These are phyloP conservation scores for Heliconius charithonia DNA, from an alignment of 2,888 invertebrate species.

Conservation along the genomic window DNA sequence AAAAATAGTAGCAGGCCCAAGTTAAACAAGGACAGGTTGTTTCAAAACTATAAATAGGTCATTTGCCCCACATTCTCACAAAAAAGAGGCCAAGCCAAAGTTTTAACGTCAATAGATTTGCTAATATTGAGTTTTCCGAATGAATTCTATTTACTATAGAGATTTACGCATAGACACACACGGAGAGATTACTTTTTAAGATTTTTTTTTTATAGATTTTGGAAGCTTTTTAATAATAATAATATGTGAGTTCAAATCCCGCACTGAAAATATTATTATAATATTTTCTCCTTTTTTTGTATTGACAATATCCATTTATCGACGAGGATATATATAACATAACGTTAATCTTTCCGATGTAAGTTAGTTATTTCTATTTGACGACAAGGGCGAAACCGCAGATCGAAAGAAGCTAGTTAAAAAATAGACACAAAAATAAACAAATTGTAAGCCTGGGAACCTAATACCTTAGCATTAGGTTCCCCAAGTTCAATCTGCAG, in stretches of 20 bases:
- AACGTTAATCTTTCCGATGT: no score
- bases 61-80: background rate
- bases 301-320: no score
- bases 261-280: no score
- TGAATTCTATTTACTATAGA: background rate
- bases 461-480: background rate
- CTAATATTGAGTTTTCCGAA: background rate
- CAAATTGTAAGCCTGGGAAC: background rate
- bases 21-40: background rate
- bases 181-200: no score
- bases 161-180: background rate
- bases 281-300: no score
- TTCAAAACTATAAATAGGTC: constrained; percentile 9
- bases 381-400: no score
- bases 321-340: no score
- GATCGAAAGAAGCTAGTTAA: background rate
- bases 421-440: background rate
- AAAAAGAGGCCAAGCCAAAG: background rate
- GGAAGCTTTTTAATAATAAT: no score
- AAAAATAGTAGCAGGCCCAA: background rate
- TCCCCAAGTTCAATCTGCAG: background rate
- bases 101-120: background rate
- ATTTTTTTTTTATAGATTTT: no score
- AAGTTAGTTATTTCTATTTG: no score
- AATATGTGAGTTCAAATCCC: background rate